Percentiles rank a stretch among this genome's conserved stretches.
These are phyloP conservation scores for Melipona beecheii DNA, from an alignment of 2,888 invertebrate species.

Conservation along the genomic window DNA sequence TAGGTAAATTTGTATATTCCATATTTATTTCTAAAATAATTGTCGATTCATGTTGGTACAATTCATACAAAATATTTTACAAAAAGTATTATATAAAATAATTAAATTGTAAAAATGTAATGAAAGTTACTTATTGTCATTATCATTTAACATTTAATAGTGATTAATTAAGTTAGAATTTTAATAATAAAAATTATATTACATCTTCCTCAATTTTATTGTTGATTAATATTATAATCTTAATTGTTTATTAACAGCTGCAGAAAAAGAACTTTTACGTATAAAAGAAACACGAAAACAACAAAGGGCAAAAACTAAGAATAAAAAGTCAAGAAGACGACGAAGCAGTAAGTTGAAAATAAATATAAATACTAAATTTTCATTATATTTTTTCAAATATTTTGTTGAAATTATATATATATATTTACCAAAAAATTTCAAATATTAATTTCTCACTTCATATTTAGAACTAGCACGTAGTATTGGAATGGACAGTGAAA, in stretches of 20 bases:
- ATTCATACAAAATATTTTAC: neutral
- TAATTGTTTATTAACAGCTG: slow-evolving; percentile 63
- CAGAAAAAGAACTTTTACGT: slow-evolving; percentile 55
- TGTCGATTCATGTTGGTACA: neutral
- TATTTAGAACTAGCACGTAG: slow-evolving; percentile 65
- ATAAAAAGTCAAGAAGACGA: slow-evolving; percentile 51
- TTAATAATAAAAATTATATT: too few species aligned
- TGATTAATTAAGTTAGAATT: too few species aligned
- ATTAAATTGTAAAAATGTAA: neutral
- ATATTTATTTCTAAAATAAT: neutral
- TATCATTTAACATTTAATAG: too few species aligned
- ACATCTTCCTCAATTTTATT: too few species aligned
- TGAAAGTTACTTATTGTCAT: too few species aligned
- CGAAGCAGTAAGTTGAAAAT: slow-evolving; percentile 59
- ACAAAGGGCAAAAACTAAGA: slow-evolving; percentile 43
- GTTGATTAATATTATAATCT: slow-evolving; percentile 17
- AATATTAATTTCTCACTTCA: neutral
- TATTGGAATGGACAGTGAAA: slow-evolving; percentile 75
- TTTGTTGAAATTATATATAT: neutral
- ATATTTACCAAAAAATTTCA: neutral
- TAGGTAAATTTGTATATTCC: slow-evolving; percentile 79
- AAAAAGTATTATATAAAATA: neutral
- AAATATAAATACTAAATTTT: neutral
- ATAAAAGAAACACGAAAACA: slow-evolving; percentile 58
- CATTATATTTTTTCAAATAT: neutral